Percentiles rank a stretch among this genome's conserved stretches.
Evolutionary conservation across 2,113 vertebrate genomes (phyloP).

Genomic region (Grallaria varia): DNA sequence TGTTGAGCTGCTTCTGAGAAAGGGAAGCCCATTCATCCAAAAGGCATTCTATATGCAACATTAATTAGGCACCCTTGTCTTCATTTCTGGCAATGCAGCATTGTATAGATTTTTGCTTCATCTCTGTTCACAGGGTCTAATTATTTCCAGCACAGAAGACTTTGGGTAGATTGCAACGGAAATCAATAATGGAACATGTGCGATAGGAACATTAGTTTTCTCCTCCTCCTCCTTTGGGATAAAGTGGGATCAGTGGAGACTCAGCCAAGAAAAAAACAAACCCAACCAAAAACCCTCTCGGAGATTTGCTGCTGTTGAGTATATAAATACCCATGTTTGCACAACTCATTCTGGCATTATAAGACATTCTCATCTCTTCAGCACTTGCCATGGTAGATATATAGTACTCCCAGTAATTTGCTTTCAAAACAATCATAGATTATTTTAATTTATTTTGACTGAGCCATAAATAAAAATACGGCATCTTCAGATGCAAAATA

Average conservation of each 20-base stretch:
- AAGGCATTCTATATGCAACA: constrained; percentile 63
- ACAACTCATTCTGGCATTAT: not conserved
- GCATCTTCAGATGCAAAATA: not conserved
- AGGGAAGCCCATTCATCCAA: constrained; percentile 68
- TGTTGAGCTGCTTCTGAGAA: constrained; percentile 52
- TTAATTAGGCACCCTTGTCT: constrained; percentile 74
- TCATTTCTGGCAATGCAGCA: constrained; percentile 49
- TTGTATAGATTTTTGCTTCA: constrained; percentile 65
- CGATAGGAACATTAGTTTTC: constrained; percentile 33
- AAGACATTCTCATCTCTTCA: constrained; percentile 3
- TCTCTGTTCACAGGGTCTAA: constrained; percentile 61
- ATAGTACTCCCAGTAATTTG: not conserved
- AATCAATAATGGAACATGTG: constrained; percentile 48
- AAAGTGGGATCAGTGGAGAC: not conserved
- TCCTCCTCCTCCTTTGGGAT: not conserved
- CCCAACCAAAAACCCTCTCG: not conserved
- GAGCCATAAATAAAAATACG: constrained; percentile 31
- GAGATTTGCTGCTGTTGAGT: constrained; percentile 9
- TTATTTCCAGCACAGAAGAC: constrained; percentile 65
- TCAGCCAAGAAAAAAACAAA: not conserved
- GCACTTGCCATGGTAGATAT: not conserved
- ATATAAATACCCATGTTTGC: constrained; percentile 12
- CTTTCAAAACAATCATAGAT: constrained; percentile 22
- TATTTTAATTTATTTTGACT: constrained; percentile 39
- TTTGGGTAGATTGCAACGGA: constrained; percentile 33